Evolutionary conservation across 1,140 invertebrate genomes (phyloP), one percentile per base, ranked within the genome.

Genomic region (Pomacea maculata): DNA sequence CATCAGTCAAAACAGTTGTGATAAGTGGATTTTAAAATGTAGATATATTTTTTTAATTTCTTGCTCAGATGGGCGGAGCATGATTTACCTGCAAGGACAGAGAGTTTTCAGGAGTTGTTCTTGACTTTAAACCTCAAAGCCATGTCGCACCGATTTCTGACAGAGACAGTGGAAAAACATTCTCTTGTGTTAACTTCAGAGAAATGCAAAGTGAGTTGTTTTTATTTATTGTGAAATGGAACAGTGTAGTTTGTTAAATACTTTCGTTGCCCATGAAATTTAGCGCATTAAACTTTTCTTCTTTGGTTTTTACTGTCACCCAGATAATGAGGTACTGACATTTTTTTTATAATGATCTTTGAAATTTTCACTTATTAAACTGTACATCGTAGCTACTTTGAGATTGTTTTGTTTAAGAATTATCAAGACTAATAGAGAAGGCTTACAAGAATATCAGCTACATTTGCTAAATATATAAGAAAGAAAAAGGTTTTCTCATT

Each of bases 61-160:
- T 61, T 61, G 57, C 29, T 12, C 77, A 78, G 82, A 64, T 89
- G 88, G 88, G 82, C 85, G 25, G 79, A 86, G 21, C 82, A 85
- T 79, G 87, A 88, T 34, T 9, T 55, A 65, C 79, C 84, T 52
- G 57, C 74, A 17, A 78, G 87, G 73, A 45, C 75, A 34, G 52
- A 78, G 21, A 74, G 83, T 79, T 88, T 88, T 79, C 54, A 79
- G 34, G 84, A 83, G 64, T 68, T 89, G 64, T 88, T 89, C 71
- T 82, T 78, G 78, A 75, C 83, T 15, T 67, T 89, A 29, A 82
- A 87, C 72, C 71, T 89, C 11, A 19, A 81, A 21, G 83, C 75
- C n/a, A 81, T 88, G 21, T 25, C 82, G 5, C 75, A 79, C 57
- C 64, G 74, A 9, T 75, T 84, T 54, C 75, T 88, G 17, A 82